A percentile compares a stretch with the other conserved stretches of the same genome.
Evolutionary conservation across 2,113 vertebrate species (phyloP).

Genomic region (Pipa parva): DNA sequence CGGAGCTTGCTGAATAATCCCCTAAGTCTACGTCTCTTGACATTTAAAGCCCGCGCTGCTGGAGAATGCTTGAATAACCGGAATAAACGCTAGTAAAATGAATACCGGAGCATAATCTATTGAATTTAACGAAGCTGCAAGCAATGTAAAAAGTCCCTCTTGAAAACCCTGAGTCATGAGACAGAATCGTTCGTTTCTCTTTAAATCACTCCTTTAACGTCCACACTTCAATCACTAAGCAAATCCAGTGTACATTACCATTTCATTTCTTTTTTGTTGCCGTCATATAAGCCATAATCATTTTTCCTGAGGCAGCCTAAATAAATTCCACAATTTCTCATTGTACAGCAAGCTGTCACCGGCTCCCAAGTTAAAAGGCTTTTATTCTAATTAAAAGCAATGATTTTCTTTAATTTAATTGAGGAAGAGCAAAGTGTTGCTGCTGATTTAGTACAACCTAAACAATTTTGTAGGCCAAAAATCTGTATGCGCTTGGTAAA

Average conservation of each 20-base stretch:
- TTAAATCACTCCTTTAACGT: conserved; percentile 15
- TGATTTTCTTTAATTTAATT: conserved; percentile 71
- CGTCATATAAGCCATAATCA: conserved; percentile 11
- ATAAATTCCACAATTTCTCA: conserved; percentile 53
- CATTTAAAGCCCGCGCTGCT: neutral
- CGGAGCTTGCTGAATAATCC: too few species aligned
- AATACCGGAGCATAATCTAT: neutral
- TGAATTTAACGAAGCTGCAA: neutral
- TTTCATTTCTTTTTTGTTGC: neutral
- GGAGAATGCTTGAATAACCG: neutral
- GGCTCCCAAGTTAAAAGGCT: conserved; percentile 62
- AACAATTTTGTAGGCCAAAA: conserved; percentile 54
- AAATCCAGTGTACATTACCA: conserved; percentile 34
- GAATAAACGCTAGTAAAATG: neutral
- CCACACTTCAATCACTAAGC: conserved; percentile 32
- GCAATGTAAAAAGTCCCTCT: neutral
- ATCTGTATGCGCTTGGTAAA: conserved; percentile 7
- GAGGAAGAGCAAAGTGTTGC: conserved; percentile 58
- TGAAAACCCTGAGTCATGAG: neutral
- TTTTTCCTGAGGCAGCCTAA: conserved; percentile 37
- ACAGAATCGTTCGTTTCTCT: conserved; percentile 14
- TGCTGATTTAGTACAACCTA: conserved; percentile 59
- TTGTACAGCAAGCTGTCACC: conserved; percentile 46
- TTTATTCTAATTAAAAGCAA: conserved; percentile 87
- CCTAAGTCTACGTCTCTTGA: too few species aligned